Conservation (phyloP, 53 echinoderm and acorn worm species). For the Crossaster papposus region DNA sequence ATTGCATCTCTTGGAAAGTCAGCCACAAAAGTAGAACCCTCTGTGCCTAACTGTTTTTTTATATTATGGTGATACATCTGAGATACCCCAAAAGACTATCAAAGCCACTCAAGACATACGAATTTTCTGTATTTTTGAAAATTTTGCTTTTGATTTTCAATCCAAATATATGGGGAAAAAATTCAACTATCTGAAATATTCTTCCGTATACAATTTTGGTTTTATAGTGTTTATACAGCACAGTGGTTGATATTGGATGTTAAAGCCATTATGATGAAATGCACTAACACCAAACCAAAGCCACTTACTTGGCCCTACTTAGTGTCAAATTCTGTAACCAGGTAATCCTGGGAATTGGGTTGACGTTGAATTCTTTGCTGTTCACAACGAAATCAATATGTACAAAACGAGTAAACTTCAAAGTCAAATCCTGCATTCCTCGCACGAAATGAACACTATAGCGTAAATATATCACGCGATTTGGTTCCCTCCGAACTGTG, state of each 20-base stretch:
- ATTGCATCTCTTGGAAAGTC: no score
- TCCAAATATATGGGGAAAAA: neutral
- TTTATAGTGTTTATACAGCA: no score
- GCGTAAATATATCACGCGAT: neutral
- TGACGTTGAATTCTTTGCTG: neutral
- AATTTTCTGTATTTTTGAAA: neutral
- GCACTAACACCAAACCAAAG: neutral
- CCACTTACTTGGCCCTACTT: neutral
- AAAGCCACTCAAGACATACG: neutral
- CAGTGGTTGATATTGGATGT: neutral
- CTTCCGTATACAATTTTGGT: neutral
- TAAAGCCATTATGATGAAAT: neutral
- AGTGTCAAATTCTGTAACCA: neutral
- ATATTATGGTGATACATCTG: no score
- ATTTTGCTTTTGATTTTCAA: neutral
- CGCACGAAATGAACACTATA: neutral
- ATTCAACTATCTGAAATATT: neutral
- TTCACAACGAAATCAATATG: conserved; percentile 3
- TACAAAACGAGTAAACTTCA: neutral
- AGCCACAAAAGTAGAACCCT: no score
- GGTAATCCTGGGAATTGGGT: neutral
- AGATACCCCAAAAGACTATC: no score
- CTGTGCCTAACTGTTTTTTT: no score
- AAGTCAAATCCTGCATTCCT: conserved; percentile 1
- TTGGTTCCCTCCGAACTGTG: neutral